Percentiles rank a stretch among this genome's conserved stretches.
Conservation (phyloP, 2,113 vertebrate species). For the Salvelinus alpinus region DNA sequence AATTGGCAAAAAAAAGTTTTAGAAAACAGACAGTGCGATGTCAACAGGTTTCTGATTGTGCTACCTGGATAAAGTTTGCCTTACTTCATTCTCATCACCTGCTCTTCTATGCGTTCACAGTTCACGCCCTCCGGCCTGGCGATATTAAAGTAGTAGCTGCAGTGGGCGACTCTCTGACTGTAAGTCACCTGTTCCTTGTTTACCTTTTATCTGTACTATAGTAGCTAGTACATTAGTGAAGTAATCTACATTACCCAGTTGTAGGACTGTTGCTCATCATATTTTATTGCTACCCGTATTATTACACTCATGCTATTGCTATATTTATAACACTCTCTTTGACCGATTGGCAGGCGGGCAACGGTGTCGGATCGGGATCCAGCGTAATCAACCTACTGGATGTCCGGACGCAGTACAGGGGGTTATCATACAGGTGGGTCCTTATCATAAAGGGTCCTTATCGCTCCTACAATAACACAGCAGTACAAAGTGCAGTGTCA, state of each 20-base stretch:
- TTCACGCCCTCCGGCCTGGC: slow-evolving; percentile 84
- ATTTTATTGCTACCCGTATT: background rate
- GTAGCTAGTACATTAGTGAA: too few species aligned
- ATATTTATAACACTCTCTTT: background rate
- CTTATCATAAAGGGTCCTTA: background rate
- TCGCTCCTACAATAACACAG: background rate
- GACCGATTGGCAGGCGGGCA: slow-evolving; percentile 78
- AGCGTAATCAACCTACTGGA: slow-evolving; percentile 64
- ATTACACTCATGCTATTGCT: background rate
- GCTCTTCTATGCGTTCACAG: slow-evolving; percentile 53
- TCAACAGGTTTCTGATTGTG: too few species aligned
- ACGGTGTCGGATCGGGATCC: slow-evolving; percentile 74
- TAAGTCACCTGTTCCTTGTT: slow-evolving; percentile 57
- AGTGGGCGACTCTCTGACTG: slow-evolving; percentile 89
- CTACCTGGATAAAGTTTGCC: too few species aligned
- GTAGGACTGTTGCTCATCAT: background rate
- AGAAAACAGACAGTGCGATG: too few species aligned
- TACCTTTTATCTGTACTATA: background rate
- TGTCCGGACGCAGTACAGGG: slow-evolving; percentile 79
- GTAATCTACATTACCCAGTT: too few species aligned
- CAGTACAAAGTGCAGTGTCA: background rate
- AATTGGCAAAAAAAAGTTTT: too few species aligned
- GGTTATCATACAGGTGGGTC: slow-evolving; percentile 87
- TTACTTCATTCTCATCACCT: background rate
- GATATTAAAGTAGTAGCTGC: slow-evolving; percentile 86